phyloP scores from a whole-genome alignment of 2,797 vertebrate species.

The Lacerta viridis region DNA sequence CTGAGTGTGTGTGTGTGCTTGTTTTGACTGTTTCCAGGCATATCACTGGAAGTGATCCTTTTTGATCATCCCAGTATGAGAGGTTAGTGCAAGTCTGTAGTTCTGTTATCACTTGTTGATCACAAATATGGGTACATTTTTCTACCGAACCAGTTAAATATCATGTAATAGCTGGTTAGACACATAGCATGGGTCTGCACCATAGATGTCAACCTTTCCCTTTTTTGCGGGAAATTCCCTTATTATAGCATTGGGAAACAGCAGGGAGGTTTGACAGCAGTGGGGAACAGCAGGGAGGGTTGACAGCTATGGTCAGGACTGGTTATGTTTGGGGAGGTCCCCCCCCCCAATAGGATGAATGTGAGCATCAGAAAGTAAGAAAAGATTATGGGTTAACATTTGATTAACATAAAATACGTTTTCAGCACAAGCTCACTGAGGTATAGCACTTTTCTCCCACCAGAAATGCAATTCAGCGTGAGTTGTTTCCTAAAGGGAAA shows the following conservation, averaged over 20 bases:
- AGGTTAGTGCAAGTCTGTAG: background rate
- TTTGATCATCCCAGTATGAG: background rate
- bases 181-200: background rate
- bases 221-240: no score
- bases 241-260: no score
- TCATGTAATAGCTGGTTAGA: background rate
- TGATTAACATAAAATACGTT: slow-evolving; percentile 66
- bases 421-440: slow-evolving; percentile 53
- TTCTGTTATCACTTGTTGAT: background rate
- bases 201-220: no score
- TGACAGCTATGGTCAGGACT: background rate
- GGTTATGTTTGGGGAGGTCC: no score
- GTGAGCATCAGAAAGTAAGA: slow-evolving; percentile 52
- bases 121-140: background rate
- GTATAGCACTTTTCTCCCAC: slow-evolving; percentile 55
- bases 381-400: slow-evolving; percentile 51
- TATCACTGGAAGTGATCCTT: background rate
- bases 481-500: slow-evolving; percentile 77
- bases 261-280: no score
- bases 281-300: no score
- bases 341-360: background rate
- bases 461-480: slow-evolving; percentile 70
- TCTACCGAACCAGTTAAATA: background rate
- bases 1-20: no score
- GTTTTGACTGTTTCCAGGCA: background rate